Percentiles rank a stretch among this genome's conserved stretches.
These are phyloP conservation scores for Chironomus tentans DNA, from an alignment of 2,888 invertebrate species.

Conservation along the genomic window DNA sequence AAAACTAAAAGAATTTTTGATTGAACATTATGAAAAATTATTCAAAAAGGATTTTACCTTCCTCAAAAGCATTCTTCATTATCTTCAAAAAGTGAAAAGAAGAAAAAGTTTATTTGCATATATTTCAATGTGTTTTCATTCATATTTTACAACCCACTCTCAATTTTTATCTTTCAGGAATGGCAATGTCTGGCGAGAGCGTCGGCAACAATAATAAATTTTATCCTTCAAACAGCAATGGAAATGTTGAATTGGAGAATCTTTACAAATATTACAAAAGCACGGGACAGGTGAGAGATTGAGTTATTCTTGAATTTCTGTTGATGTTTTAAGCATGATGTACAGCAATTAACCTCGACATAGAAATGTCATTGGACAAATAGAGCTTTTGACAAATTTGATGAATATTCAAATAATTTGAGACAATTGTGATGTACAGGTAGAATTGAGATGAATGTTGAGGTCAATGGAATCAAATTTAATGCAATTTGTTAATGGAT, in stretches of 20 bases:
- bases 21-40: too few relatives aligned
- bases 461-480: neutral
- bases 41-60: too few relatives aligned
- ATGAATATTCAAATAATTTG: neutral
- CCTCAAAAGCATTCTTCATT: too few relatives aligned
- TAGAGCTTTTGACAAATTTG: neutral
- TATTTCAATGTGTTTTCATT: neutral
- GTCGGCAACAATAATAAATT: neutral
- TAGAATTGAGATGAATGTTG: neutral
- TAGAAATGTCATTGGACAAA: neutral
- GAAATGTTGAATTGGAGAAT: slow-evolving; percentile 9
- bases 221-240: neutral
- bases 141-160: neutral
- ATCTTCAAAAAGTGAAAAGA: too few relatives aligned
- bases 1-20: too few relatives aligned
- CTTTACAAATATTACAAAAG: slow-evolving; percentile 47
- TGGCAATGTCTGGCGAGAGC: neutral
- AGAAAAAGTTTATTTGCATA: neutral
- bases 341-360: neutral
- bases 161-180: neutral
- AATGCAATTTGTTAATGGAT: neutral
- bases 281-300: slow-evolving; percentile 49
- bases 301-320: neutral
- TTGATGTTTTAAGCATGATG: neutral
- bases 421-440: neutral